Evolutionary conservation across 2,888 invertebrate species (phyloP).

Genomic region (Gymnosoma rotundatum): DNA sequence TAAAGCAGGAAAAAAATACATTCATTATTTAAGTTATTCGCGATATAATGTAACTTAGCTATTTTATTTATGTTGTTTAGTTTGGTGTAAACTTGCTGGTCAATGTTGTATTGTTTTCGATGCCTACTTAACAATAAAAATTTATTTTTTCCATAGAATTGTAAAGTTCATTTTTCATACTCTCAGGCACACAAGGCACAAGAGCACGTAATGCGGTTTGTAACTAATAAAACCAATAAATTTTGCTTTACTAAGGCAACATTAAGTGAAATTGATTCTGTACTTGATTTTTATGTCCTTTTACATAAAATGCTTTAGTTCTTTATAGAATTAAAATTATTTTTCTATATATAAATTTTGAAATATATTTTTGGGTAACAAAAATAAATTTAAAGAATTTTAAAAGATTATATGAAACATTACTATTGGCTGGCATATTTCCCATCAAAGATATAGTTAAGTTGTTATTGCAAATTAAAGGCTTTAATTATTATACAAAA

Average conservation of each 20-base stretch:
- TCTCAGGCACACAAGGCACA: neutral
- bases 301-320: neutral
- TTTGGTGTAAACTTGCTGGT: conserved; percentile 28
- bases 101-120: conserved; percentile 60
- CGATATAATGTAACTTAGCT: too few relatives aligned
- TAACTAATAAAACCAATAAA: conserved; percentile 56
- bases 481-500: too few relatives aligned
- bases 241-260: conserved; percentile 3
- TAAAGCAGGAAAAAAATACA: too few relatives aligned
- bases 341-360: too few relatives aligned
- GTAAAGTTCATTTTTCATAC: conserved; percentile 25
- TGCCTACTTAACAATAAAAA: conserved; percentile 63
- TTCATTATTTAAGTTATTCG: too few relatives aligned
- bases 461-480: too few relatives aligned
- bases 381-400: too few relatives aligned
- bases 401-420: too few relatives aligned
- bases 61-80: conserved; percentile 18
- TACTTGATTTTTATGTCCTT: neutral
- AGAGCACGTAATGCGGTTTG: conserved; percentile 57
- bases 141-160: conserved; percentile 54
- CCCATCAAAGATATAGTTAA: too few relatives aligned
- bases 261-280: conserved; percentile 5
- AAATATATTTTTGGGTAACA: too few relatives aligned
- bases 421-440: too few relatives aligned
- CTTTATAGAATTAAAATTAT: too few relatives aligned